Conservation (phyloP, 2,888 invertebrate genomes). For the Pilophorus perplexus region DNA sequence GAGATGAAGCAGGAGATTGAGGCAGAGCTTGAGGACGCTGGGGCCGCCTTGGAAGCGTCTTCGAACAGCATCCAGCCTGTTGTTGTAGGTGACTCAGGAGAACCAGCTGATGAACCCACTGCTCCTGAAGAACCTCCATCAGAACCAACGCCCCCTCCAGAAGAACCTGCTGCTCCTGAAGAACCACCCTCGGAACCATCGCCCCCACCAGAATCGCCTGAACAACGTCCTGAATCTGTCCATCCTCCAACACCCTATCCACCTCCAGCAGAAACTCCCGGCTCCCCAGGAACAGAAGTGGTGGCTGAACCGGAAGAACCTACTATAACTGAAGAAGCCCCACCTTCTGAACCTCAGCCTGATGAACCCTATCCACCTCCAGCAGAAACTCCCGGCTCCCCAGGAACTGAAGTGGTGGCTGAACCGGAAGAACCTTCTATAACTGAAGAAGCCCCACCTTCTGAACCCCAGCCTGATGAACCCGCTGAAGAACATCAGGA, state of each 20-base stretch:
- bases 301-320: constrained; percentile 7
- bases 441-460: not conserved
- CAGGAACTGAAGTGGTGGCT: not conserved
- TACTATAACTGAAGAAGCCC: not conserved
- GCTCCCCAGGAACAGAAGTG: not conserved
- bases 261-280: not conserved
- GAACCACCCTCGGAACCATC: not conserved
- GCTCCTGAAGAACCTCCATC: not conserved
- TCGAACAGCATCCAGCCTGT: not conserved
- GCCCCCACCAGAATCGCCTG: constrained; percentile 2
- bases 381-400: not conserved
- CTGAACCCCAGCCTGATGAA: not conserved
- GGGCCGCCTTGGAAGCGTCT: constrained; percentile 7
- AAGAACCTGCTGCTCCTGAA: not conserved
- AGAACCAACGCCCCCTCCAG: not conserved
- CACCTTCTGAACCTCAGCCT: not conserved
- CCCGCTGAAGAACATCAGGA: not conserved
- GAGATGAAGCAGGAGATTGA: constrained; percentile 32
- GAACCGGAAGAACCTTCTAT: constrained; percentile 4
- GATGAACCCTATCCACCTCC: constrained; percentile 1
- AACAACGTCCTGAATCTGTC: not conserved
- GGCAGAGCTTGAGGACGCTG: constrained; percentile 1
- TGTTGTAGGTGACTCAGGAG: no score
- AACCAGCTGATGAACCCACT: not conserved
- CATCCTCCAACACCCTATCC: constrained; percentile 25